A percentile compares a stretch with the other conserved stretches of the same genome.
phyloP scores from a whole-genome alignment of 2,113 vertebrate species.

The Carlito syrichta region DNA sequence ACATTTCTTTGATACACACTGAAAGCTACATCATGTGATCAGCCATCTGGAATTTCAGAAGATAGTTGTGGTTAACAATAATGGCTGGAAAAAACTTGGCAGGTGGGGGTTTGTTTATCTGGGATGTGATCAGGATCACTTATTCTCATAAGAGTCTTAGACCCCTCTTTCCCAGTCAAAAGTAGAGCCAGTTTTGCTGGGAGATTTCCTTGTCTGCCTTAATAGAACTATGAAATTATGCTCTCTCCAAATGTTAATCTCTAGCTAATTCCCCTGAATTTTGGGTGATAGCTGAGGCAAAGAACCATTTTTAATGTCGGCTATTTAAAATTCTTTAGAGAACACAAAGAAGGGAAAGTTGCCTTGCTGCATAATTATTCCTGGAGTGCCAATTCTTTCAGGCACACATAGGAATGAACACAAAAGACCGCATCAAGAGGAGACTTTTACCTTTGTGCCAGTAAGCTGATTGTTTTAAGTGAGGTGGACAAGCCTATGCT shows the following conservation, averaged over 20 bases:
- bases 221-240: not conserved
- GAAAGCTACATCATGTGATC: not conserved
- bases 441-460: not conserved
- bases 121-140: not conserved
- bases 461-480: not conserved
- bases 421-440: not conserved
- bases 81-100: not conserved
- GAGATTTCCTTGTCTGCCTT: not conserved
- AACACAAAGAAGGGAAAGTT: not conserved
- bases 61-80: not conserved
- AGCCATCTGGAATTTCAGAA: not conserved
- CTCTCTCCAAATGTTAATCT: not conserved
- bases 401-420: accelerated
- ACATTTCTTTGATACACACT: not conserved
- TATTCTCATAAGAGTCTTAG: not conserved
- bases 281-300: not conserved
- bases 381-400: not conserved
- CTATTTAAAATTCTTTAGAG: constrained; percentile 30
- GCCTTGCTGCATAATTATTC: not conserved
- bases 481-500: not conserved
- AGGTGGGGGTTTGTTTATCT: not conserved
- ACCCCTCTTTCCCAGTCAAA: not conserved
- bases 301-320: not conserved
- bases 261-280: not conserved
- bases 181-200: not conserved